phyloP scores from a whole-genome alignment of 1,140 invertebrate genomes.

The Charaxes varanes region DNA sequence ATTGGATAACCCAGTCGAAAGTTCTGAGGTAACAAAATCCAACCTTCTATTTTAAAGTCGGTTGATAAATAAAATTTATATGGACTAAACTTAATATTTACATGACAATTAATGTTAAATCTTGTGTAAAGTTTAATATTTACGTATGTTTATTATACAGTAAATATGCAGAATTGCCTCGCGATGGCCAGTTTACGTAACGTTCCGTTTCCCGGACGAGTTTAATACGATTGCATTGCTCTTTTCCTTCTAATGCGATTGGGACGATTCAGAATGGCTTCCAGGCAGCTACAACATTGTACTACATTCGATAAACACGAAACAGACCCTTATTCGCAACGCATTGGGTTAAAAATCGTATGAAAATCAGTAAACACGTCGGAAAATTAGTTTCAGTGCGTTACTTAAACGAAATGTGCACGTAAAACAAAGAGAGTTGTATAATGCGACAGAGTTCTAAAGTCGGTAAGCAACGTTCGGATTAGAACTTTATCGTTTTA shows the following conservation, averaged over 20 bases:
- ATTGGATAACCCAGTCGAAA: no score
- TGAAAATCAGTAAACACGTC: conserved; percentile 12
- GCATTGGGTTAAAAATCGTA: conserved; percentile 21
- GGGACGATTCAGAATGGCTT: conserved; percentile 30
- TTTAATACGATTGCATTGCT: conserved; percentile 20
- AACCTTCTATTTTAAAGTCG: no score
- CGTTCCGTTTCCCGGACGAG: not conserved
- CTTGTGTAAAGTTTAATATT: not conserved
- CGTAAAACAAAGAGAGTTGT: conserved; percentile 29
- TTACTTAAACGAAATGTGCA: conserved; percentile 25
- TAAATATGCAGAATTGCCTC: no score
- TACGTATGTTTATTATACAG: not conserved
- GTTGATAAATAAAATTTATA: no score
- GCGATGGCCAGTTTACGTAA: conserved; percentile 5
- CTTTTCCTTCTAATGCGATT: conserved; percentile 21
- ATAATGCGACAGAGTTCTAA: conserved; percentile 36
- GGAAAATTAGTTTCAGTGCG: conserved; percentile 28
- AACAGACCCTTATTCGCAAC: conserved; percentile 12
- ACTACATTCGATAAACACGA: conserved; percentile 5
- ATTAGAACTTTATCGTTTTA: conserved; percentile 44
- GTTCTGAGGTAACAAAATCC: no score
- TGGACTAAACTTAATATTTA: no score
- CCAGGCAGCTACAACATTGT: conserved; percentile 13
- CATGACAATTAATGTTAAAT: no score
- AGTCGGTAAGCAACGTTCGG: conserved; percentile 20